These are phyloP conservation scores for Arizona elegans DNA, from an alignment of 2,113 vertebrate genomes.

Conservation along the genomic window DNA sequence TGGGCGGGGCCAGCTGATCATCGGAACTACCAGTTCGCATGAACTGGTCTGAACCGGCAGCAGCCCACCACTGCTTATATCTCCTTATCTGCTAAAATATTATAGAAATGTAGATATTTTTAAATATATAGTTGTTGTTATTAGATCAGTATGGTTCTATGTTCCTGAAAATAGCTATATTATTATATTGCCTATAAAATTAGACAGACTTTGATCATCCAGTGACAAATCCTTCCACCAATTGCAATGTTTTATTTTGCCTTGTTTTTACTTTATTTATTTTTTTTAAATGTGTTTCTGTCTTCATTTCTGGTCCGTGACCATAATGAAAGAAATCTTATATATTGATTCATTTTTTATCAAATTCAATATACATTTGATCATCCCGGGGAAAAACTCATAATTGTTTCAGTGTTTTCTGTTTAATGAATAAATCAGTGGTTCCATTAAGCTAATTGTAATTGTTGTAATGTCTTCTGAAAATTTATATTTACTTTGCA, in stretches of 20 bases:
- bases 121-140: not conserved
- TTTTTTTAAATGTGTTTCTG: not conserved
- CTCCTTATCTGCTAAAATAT: not conserved
- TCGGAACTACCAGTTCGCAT: no score
- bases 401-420: not conserved
- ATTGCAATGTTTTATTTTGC: not conserved
- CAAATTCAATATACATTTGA: not conserved
- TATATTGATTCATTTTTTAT: not conserved
- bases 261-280: not conserved
- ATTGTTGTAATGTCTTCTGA: not conserved
- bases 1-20: no score
- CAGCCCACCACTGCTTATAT: not conserved
- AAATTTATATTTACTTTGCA: not conserved
- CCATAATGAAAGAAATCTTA: not conserved
- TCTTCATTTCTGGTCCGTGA: not conserved
- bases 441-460: not conserved
- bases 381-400: rapidly evolving
- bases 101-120: not conserved
- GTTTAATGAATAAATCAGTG: not conserved
- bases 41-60: no score
- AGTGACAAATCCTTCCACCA: not conserved
- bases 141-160: not conserved
- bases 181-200: not conserved
- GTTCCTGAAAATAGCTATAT: not conserved
- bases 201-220: not conserved